Percentiles rank a stretch among this genome's conserved stretches.
These are phyloP conservation scores for Lithophane leautieri DNA, from an alignment of 2,888 invertebrate species.

Conservation along the genomic window DNA sequence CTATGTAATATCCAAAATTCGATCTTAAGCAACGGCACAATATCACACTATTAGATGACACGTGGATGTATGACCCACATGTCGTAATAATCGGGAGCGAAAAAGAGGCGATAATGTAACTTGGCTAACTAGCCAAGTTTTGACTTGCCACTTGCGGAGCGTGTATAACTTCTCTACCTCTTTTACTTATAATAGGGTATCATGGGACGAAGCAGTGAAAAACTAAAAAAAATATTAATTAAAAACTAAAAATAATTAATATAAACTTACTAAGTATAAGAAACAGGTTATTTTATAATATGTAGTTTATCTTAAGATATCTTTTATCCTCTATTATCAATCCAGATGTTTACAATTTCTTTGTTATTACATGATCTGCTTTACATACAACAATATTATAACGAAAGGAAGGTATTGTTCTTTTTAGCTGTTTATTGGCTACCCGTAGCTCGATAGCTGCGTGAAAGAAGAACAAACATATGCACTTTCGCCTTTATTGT, in stretches of 20 bases:
- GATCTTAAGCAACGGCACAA: too few species aligned
- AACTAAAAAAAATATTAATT: too few species aligned
- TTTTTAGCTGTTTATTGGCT: neutral
- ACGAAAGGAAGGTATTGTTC: neutral
- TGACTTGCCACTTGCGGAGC: too few species aligned
- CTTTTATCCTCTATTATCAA: neutral
- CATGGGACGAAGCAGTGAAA: too few species aligned
- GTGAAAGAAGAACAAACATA: neutral
- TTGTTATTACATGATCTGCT: neutral
- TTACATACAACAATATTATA: neutral
- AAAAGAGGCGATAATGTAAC: too few species aligned
- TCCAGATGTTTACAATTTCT: neutral
- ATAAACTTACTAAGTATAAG: neutral
- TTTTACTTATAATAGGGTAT: too few species aligned
- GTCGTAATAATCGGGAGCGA: too few species aligned
- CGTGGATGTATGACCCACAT: too few species aligned
- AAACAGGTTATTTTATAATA: neutral
- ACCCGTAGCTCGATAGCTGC: neutral
- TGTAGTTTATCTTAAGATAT: neutral
- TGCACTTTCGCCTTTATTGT: neutral
- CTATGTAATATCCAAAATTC: too few species aligned
- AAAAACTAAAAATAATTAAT: neutral
- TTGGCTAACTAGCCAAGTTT: too few species aligned
- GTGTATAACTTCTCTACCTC: too few species aligned
- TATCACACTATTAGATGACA: too few species aligned